These are phyloP conservation scores for Trogon melanurus DNA, from an alignment of 2,113 vertebrate species.

Conservation along the genomic window DNA sequence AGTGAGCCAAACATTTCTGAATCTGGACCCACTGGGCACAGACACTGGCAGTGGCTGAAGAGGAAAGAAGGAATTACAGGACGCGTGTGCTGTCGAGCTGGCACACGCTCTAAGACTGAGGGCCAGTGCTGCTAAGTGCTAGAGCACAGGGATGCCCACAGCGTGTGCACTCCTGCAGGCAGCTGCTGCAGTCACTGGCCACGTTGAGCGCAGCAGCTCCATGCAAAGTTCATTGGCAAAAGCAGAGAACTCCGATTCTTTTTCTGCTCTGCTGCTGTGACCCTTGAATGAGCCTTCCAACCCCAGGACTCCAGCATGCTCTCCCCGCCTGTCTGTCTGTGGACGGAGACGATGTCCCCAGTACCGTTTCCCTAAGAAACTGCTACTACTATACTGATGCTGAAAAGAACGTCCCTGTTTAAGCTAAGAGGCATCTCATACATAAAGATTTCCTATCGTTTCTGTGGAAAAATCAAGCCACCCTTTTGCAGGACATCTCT, in stretches of 20 bases:
- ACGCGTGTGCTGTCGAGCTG: background rate
- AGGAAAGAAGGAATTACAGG: background rate
- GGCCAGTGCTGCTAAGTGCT: background rate
- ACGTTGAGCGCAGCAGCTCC: background rate
- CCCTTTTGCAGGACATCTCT: background rate
- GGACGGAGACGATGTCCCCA: background rate
- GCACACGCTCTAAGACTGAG: rapidly evolving
- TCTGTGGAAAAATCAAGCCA: background rate
- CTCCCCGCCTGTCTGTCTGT: background rate
- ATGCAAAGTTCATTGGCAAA: background rate
- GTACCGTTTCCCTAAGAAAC: background rate
- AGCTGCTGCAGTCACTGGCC: background rate
- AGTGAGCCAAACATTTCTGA: background rate
- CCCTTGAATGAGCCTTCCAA: background rate
- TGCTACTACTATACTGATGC: background rate
- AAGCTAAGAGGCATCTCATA: background rate
- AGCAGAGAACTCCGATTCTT: background rate
- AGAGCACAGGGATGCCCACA: background rate
- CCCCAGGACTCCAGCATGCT: rapidly evolving
- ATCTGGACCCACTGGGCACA: background rate
- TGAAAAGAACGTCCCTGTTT: background rate
- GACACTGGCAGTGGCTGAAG: background rate
- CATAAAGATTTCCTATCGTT: background rate
- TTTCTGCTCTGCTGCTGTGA: background rate
- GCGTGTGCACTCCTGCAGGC: background rate